phyloP scores from a whole-genome alignment of 2,797 vertebrate species.

The Poeciliopsis gracilis region DNA sequence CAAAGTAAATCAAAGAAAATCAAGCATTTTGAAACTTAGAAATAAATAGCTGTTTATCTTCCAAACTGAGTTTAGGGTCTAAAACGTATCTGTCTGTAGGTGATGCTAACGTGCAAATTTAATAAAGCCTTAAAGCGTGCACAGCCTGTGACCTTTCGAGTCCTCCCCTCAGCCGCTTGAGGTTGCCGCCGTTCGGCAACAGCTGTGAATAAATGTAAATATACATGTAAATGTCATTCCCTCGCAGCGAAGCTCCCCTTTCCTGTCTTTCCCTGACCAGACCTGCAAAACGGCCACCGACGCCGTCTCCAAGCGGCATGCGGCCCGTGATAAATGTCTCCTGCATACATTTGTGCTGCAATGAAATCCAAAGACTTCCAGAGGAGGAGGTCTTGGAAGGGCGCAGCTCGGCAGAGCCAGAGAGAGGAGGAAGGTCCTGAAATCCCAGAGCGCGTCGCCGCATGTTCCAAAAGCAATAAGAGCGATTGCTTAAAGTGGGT shows the following conservation, averaged over 20 bases:
- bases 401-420: constrained; percentile 33
- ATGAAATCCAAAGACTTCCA: constrained; percentile 59
- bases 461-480: constrained; percentile 67
- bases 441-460: constrained; percentile 53
- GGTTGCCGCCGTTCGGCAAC: constrained; percentile 63
- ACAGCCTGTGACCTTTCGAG: constrained; percentile 70
- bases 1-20: background rate
- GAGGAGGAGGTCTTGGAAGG: constrained; percentile 54
- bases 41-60: background rate
- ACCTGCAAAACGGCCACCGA: constrained; percentile 59
- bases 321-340: constrained; percentile 68
- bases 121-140: constrained; percentile 45
- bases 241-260: constrained; percentile 52
- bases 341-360: constrained; percentile 68
- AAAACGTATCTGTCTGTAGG: background rate
- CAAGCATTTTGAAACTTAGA: background rate
- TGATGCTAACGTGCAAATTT: constrained; percentile 40
- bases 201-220: constrained; percentile 80
- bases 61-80: background rate
- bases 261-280: constrained; percentile 63
- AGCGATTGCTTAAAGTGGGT: constrained; percentile 52
- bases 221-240: constrained; percentile 77
- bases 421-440: constrained; percentile 47
- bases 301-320: constrained; percentile 51
- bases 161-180: constrained; percentile 46